Conservation (phyloP, 2,113 vertebrate genomes). For the Malurus melanocephalus region DNA sequence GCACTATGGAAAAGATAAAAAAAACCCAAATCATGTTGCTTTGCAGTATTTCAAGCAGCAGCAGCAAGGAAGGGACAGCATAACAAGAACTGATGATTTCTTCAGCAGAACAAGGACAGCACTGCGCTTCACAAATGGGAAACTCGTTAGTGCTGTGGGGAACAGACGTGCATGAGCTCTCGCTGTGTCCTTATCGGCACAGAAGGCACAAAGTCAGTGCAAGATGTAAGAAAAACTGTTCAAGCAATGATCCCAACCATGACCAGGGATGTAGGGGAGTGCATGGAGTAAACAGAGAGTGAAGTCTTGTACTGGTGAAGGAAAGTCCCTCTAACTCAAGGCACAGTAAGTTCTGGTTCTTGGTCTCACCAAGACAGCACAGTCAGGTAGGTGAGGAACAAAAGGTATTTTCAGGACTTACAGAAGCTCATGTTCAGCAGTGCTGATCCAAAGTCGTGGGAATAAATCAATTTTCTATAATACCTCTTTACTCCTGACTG, state of each 20-base stretch:
- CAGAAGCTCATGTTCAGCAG: not conserved
- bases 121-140: not conserved
- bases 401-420: not conserved
- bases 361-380: not conserved
- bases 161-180: not conserved
- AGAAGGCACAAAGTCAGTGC: not conserved
- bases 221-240: not conserved
- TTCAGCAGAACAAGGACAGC: not conserved
- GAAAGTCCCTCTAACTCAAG: not conserved
- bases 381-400: not conserved
- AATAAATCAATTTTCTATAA: not conserved
- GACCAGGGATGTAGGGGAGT: not conserved
- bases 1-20: not conserved
- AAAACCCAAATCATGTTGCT: not conserved
- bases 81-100: rapidly evolving
- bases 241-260: not conserved
- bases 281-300: not conserved
- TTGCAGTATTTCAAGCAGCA: not conserved
- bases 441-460: not conserved
- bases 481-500: not conserved
- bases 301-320: not conserved
- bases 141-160: not conserved
- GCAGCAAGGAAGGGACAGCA: not conserved
- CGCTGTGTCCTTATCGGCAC: not conserved
- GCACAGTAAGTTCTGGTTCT: not conserved